Conservation (phyloP, 2,888 invertebrate species). For the Cephus pulcher region DNA sequence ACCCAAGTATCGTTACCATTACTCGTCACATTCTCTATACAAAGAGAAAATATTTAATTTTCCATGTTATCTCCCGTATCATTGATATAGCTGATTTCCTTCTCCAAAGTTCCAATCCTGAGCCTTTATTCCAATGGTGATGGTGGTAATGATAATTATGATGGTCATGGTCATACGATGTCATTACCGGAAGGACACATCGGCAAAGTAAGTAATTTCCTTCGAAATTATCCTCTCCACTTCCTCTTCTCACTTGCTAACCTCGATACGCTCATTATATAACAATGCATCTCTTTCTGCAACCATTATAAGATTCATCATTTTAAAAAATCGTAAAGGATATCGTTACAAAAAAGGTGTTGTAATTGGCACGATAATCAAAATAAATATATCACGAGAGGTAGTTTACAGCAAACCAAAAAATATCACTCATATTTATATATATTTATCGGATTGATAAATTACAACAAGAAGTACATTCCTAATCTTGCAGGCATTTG, state of each 20-base stretch:
- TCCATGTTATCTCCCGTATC: neutral
- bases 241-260: neutral
- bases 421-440: neutral
- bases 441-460: neutral
- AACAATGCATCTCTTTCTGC: neutral
- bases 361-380: neutral
- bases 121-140: slow-evolving; percentile 2
- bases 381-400: neutral
- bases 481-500: neutral
- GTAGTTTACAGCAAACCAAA: neutral
- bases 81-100: neutral
- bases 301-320: neutral
- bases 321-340: neutral
- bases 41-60: neutral
- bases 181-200: neutral
- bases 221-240: neutral
- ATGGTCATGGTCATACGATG: neutral
- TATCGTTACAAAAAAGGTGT: neutral
- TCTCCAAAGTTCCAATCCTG: neutral
- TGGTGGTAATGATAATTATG: slow-evolving; percentile 1
- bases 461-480: neutral
- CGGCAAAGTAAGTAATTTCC: neutral
- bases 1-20: neutral
- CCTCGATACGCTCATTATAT: neutral
- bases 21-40: neutral